These are phyloP conservation scores for Zele albiditarsus DNA, from an alignment of 2,888 invertebrate species.

Conservation along the genomic window DNA sequence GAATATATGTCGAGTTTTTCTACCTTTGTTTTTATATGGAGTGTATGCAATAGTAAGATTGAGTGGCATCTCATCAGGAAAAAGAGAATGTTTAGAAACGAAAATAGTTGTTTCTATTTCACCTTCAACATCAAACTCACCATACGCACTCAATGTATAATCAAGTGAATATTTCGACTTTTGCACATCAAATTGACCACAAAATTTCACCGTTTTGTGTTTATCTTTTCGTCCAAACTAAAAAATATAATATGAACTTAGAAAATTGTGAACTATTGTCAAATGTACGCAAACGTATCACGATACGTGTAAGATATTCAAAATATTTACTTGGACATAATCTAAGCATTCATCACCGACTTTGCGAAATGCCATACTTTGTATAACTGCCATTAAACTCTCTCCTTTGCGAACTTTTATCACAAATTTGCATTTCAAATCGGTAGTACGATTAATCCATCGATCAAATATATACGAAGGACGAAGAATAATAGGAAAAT, in stretches of 20 bases:
- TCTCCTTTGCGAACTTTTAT: constrained; percentile 59
- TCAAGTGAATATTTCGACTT: constrained; percentile 49
- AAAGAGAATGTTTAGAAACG: constrained; percentile 66
- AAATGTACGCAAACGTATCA: background rate
- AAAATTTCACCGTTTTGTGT: constrained; percentile 61
- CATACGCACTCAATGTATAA: constrained; percentile 37
- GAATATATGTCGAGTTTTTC: background rate
- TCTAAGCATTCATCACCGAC: constrained; percentile 73
- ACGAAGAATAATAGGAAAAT: constrained; percentile 46
- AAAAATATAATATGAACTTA: constrained; percentile 35
- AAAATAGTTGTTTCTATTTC: constrained; percentile 72
- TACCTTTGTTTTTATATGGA: constrained; percentile 69
- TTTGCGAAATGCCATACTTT: constrained; percentile 72
- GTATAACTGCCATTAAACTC: constrained; percentile 75
- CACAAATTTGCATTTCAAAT: constrained; percentile 60
- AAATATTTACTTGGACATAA: constrained; percentile 70
- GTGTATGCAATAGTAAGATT: constrained; percentile 74
- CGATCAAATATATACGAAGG: constrained; percentile 48
- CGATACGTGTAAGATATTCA: background rate
- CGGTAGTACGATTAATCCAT: constrained; percentile 43
- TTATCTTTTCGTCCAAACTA: constrained; percentile 67
- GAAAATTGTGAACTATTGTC: background rate
- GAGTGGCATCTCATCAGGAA: constrained; percentile 59
- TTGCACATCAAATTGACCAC: constrained; percentile 67
- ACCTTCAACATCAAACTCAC: constrained; percentile 55